These are phyloP conservation scores for Rhyacophila evoluta DNA, from an alignment of 2,888 invertebrate species.

Conservation along the genomic window DNA sequence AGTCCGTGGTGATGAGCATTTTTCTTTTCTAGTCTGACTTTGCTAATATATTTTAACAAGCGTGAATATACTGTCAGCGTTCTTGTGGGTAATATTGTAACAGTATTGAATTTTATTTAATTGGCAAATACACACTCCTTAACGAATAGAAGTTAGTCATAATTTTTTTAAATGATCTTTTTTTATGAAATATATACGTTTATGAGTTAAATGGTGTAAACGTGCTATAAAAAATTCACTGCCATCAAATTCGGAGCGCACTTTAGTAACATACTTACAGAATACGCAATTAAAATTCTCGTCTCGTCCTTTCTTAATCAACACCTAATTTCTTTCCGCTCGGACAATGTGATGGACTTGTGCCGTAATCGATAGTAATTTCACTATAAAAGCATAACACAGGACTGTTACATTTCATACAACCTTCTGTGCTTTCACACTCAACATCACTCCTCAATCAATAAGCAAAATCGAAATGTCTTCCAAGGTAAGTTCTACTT, in stretches of 20 bases:
- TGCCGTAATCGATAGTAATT: slow-evolving; percentile 54
- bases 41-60: too few relatives aligned
- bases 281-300: slow-evolving; percentile 45
- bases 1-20: too few relatives aligned
- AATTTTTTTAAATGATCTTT: too few relatives aligned
- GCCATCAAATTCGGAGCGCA: not conserved
- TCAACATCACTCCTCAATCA: slow-evolving; percentile 45
- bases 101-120: too few relatives aligned
- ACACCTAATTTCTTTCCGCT: slow-evolving; percentile 53
- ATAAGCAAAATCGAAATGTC: slow-evolving; percentile 50
- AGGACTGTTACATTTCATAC: slow-evolving; percentile 48
- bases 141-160: too few relatives aligned
- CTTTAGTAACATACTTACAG: slow-evolving; percentile 25
- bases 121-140: too few relatives aligned
- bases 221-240: too few relatives aligned
- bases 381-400: slow-evolving; percentile 54
- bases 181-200: too few relatives aligned
- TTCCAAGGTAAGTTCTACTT: slow-evolving; percentile 51
- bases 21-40: too few relatives aligned
- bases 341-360: slow-evolving; percentile 30
- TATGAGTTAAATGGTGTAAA: too few relatives aligned
- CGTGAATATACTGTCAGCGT: too few relatives aligned
- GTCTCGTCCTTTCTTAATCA: slow-evolving; percentile 45
- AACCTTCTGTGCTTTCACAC: slow-evolving; percentile 54
- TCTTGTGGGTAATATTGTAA: too few relatives aligned